phyloP scores from a whole-genome alignment of 2,888 invertebrate species.

The Opisthograptis luteolata region DNA sequence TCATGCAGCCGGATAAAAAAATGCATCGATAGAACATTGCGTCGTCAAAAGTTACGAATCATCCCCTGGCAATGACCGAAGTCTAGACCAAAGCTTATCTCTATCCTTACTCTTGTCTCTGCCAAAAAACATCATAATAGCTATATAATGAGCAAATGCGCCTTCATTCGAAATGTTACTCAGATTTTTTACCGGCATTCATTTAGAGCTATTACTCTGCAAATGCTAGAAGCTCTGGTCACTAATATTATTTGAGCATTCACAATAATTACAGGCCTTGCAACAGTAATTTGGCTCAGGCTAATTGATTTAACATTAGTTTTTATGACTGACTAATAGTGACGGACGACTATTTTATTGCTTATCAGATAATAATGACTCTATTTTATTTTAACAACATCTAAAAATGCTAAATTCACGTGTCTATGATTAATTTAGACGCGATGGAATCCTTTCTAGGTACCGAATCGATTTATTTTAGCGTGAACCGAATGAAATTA shows the following conservation, averaged over 20 bases:
- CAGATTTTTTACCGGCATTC: slow-evolving; percentile 59
- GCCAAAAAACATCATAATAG: slow-evolving; percentile 65
- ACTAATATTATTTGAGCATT: slow-evolving; percentile 53
- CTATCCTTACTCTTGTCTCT: slow-evolving; percentile 50
- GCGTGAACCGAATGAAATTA: slow-evolving; percentile 61
- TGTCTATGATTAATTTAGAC: slow-evolving; percentile 33
- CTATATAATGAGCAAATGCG: slow-evolving; percentile 67
- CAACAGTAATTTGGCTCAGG: slow-evolving; percentile 54
- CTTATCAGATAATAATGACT: slow-evolving; percentile 35
- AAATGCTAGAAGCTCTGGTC: slow-evolving; percentile 53
- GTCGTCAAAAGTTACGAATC: slow-evolving; percentile 71
- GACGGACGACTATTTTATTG: slow-evolving; percentile 41
- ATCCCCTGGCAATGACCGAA: slow-evolving; percentile 79
- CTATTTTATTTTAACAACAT: slow-evolving; percentile 31
- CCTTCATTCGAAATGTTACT: slow-evolving; percentile 46
- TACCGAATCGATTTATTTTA: slow-evolving; percentile 39
- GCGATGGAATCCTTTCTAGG: slow-evolving; percentile 26
- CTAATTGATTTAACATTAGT: slow-evolving; percentile 65
- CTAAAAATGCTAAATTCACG: slow-evolving; percentile 31
- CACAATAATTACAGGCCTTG: slow-evolving; percentile 59
- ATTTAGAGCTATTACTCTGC: slow-evolving; percentile 65
- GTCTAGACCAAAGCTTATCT: slow-evolving; percentile 66
- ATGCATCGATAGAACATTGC: slow-evolving; percentile 63
- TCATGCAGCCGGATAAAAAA: slow-evolving; percentile 67
- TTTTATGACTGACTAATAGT: slow-evolving; percentile 50